Evolutionary conservation across 2,113 vertebrate species (phyloP).

Genomic region (Cromileptes altivelis): DNA sequence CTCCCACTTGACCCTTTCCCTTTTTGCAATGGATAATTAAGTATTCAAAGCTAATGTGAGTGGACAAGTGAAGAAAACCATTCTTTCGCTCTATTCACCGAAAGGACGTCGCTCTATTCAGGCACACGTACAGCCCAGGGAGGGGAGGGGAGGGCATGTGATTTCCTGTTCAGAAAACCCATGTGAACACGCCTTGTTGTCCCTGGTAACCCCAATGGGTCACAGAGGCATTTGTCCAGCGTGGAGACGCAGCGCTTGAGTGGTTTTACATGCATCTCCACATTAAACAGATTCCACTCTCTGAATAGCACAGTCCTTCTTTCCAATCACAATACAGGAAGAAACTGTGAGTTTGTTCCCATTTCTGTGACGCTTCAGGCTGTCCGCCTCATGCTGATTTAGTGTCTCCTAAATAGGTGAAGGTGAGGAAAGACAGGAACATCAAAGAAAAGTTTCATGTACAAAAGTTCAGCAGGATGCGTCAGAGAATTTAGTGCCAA

Average conservation of each 20-base stretch:
- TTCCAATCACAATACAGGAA: not conserved
- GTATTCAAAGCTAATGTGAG: conserved; percentile 60
- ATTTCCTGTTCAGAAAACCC: conserved; percentile 37
- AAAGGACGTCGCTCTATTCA: conserved; percentile 48
- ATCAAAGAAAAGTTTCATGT: conserved; percentile 3
- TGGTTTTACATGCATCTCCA: conserved; percentile 27
- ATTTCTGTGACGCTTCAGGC: not conserved
- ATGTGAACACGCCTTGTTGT: conserved; percentile 31
- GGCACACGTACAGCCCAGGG: conserved; percentile 17
- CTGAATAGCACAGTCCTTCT: conserved; percentile 3
- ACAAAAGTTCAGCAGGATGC: conserved; percentile 2
- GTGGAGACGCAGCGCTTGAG: conserved; percentile 5
- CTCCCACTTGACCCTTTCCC: conserved; percentile 48
- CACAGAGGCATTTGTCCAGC: conserved; percentile 25
- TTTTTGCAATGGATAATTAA: conserved; percentile 61
- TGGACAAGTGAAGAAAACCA: conserved; percentile 58
- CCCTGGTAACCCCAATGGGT: conserved; percentile 35
- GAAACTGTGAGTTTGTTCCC: not conserved
- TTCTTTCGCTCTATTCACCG: conserved; percentile 54
- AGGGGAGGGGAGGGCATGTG: conserved; percentile 16
- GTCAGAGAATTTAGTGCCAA: not conserved
- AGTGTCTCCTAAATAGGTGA: conserved; percentile 5
- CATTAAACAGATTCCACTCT: not conserved
- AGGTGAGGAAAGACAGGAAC: conserved; percentile 5
- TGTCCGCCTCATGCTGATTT: conserved; percentile 2